Conservation (phyloP, 2,797 vertebrate genomes). For the Acanthopagrus latus region DNA sequence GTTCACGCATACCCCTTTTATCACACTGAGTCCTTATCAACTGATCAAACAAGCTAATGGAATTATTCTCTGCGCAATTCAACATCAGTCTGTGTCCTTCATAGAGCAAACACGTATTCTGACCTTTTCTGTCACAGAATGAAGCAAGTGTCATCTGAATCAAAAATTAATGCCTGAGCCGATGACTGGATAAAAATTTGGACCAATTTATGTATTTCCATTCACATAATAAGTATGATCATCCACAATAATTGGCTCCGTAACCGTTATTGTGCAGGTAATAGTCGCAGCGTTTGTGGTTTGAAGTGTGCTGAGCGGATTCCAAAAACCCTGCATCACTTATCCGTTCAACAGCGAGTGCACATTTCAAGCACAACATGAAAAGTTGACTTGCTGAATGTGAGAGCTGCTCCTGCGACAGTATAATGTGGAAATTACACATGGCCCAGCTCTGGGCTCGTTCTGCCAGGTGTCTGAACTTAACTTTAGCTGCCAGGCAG, state of each 20-base stretch:
- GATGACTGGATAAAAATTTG: background rate
- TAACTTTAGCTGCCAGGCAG: conserved; percentile 4
- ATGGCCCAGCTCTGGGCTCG: background rate
- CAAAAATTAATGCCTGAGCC: background rate
- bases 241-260: background rate
- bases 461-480: conserved; percentile 15
- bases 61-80: conserved; percentile 4
- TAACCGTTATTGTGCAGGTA: background rate
- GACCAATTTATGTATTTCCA: background rate
- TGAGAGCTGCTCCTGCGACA: background rate
- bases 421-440: background rate
- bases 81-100: conserved; percentile 20
- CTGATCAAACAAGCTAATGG: background rate
- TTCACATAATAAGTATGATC: background rate
- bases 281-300: background rate
- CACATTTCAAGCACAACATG: background rate
- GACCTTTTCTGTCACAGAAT: conserved; percentile 14
- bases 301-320: background rate
- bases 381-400: conserved; percentile 11
- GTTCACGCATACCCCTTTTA: background rate
- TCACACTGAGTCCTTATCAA: background rate
- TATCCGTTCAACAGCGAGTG: background rate
- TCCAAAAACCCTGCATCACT: background rate
- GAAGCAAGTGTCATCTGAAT: conserved; percentile 22
- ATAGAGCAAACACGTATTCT: conserved; percentile 18